phyloP scores from a whole-genome alignment of 2,888 invertebrate species.

The Drosophila anomalata region DNA sequence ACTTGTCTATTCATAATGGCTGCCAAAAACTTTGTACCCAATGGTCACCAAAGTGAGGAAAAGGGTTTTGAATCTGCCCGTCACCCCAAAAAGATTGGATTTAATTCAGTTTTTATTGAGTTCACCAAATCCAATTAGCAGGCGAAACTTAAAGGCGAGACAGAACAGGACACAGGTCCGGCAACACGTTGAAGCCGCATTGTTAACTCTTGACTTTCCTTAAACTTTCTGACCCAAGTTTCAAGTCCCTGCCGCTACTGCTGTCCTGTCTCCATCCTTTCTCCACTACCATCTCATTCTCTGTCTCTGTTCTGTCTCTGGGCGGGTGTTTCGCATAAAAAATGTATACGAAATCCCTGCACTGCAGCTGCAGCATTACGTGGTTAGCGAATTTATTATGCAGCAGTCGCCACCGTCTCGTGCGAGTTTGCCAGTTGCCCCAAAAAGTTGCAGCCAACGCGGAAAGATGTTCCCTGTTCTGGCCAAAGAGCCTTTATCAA shows the following conservation, averaged over 20 bases:
- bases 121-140: conserved; percentile 75
- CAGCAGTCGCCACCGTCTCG: conserved; percentile 68
- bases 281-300: not conserved
- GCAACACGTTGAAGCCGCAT: conserved; percentile 79
- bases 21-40: conserved; percentile 57
- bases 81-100: conserved; percentile 70
- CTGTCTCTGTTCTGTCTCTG: conserved; percentile 36
- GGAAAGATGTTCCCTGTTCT: conserved; percentile 1
- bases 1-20: conserved; percentile 62
- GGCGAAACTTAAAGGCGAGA: conserved; percentile 65
- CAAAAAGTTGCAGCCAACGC: not conserved
- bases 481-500: conserved; percentile 51
- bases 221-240: conserved; percentile 71
- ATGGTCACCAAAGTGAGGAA: conserved; percentile 50
- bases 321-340: conserved; percentile 77
- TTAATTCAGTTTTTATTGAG: conserved; percentile 77
- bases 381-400: conserved; percentile 84
- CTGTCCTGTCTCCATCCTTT: conserved; percentile 18
- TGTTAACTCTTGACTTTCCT: conserved; percentile 80
- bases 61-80: conserved; percentile 38
- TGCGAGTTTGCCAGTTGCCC: conserved; percentile 31
- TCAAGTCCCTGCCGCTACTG: conserved; percentile 45
- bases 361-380: conserved; percentile 83
- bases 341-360: conserved; percentile 79
- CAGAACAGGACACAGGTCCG: conserved; percentile 30